phyloP scores from a whole-genome alignment of 2,113 vertebrate species.

The Podarcis raffonei region DNA sequence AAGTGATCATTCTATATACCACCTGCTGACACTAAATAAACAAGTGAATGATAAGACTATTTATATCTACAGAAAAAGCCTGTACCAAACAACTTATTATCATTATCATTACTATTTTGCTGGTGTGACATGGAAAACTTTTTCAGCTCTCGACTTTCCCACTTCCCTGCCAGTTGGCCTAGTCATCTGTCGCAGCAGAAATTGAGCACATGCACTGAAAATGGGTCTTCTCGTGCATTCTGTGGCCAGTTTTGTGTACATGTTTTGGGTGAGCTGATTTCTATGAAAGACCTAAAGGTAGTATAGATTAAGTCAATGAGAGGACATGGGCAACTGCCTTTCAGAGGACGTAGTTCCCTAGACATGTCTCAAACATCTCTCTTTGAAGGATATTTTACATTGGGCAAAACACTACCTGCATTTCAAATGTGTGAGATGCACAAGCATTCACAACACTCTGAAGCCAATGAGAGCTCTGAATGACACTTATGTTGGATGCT shows the following conservation, averaged over 20 bases:
- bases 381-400: not conserved
- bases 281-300: not conserved
- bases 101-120: not conserved
- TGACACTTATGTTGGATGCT: not conserved
- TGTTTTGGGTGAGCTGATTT: rapidly evolving
- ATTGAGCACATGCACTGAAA: not conserved
- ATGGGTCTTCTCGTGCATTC: not conserved
- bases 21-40: not conserved
- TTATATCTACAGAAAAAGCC: not conserved
- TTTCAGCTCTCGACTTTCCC: not conserved
- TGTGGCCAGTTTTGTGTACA: not conserved
- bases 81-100: not conserved
- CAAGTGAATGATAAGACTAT: not conserved
- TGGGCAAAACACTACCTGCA: not conserved
- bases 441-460: not conserved
- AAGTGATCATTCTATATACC: constrained; percentile 1
- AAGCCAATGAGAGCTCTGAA: not conserved
- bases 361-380: not conserved
- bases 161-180: not conserved
- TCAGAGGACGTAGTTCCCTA: not conserved
- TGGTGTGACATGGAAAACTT: not conserved
- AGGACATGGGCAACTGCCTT: not conserved
- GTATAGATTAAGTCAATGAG: not conserved
- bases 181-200: not conserved
- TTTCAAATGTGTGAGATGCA: not conserved